phyloP scores from a whole-genome alignment of 1,140 invertebrate species.

The Diploscapter pachys region DNA sequence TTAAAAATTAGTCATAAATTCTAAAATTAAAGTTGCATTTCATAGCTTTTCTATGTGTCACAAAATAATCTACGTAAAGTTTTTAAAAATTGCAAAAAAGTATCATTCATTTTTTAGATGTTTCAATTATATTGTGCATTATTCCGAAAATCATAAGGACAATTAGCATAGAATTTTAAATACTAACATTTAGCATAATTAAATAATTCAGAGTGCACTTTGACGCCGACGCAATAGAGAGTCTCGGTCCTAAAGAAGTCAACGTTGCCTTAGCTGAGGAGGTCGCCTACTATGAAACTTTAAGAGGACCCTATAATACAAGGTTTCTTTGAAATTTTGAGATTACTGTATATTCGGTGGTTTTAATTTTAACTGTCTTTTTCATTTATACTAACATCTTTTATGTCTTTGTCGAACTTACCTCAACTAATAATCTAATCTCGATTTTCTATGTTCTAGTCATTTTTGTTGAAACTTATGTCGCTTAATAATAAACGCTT shows the following conservation, averaged over 20 bases:
- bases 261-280: slow-evolving; percentile 32
- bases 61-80: background rate
- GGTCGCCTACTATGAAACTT: slow-evolving; percentile 24
- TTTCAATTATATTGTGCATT: background rate
- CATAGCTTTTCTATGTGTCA: background rate
- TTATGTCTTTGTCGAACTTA: no score
- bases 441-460: no score
- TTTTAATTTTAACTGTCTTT: no score
- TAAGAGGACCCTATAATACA: no score
- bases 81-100: background rate
- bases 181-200: background rate
- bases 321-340: no score
- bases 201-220: slow-evolving; percentile 21
- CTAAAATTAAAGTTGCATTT: background rate
- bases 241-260: slow-evolving; percentile 22
- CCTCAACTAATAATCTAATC: no score
- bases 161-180: no score
- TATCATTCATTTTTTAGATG: slow-evolving; percentile 1
- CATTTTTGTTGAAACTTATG: no score
- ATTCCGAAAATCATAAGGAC: background rate
- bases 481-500: no score
- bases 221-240: slow-evolving; percentile 39
- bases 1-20: background rate
- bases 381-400: no score
- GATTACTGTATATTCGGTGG: no score